Conservation (phyloP, 2,888 invertebrate genomes). For the Acanthopleura granulata region DNA sequence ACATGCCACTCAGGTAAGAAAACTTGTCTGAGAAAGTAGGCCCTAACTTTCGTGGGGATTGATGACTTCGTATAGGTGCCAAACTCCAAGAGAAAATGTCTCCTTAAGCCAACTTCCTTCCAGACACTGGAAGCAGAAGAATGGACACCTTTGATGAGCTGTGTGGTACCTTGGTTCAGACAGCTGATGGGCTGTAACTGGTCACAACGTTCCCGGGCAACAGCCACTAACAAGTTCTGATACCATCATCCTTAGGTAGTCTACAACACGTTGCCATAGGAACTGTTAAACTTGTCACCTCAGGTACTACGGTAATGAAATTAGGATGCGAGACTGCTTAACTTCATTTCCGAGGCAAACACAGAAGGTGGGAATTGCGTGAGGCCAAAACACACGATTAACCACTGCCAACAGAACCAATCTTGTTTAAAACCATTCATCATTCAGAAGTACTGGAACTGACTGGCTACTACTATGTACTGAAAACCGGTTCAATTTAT, state of each 20-base stretch:
- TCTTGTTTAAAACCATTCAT: too few relatives aligned
- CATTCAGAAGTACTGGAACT: too few relatives aligned
- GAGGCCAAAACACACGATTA: background rate
- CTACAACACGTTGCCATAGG: conserved; percentile 14
- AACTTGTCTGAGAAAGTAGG: too few relatives aligned
- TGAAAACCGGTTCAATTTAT: too few relatives aligned
- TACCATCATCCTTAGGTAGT: background rate
- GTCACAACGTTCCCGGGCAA: background rate
- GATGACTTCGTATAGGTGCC: too few relatives aligned
- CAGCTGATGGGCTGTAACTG: background rate
- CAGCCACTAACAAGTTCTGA: background rate
- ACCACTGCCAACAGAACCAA: background rate
- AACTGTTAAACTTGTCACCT: conserved; percentile 17
- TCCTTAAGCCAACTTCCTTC: background rate
- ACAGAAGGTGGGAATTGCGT: background rate
- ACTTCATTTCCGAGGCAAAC: background rate
- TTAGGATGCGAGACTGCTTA: background rate
- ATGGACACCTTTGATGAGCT: background rate
- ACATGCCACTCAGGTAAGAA: too few relatives aligned
- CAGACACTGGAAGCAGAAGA: background rate
- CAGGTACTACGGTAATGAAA: conserved; percentile 6
- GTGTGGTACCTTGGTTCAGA: background rate
- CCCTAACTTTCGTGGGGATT: too few relatives aligned
- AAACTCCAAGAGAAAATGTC: too few relatives aligned
- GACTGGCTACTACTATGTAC: too few relatives aligned